A percentile compares a stretch with the other conserved stretches of the same genome.
Evolutionary conservation across 2,797 vertebrate species (phyloP).

Genomic region (Ctenochaetus hawaiiensis): DNA sequence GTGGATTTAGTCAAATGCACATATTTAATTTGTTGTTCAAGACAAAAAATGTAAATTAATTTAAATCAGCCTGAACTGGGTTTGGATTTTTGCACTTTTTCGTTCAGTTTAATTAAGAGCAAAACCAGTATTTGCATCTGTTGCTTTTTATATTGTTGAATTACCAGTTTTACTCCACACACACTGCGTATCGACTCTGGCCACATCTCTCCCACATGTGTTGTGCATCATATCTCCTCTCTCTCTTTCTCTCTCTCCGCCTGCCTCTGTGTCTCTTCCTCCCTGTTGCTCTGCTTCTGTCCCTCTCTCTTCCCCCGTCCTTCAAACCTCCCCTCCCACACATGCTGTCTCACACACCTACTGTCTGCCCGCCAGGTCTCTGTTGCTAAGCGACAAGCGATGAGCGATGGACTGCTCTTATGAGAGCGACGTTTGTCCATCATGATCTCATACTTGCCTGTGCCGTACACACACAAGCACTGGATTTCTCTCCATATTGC

Average conservation of each 20-base stretch:
- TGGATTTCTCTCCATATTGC: slow-evolving; percentile 4
- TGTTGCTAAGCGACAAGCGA: slow-evolving; percentile 88
- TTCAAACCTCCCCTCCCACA: slow-evolving; percentile 69
- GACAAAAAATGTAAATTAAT: slow-evolving; percentile 3
- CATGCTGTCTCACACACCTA: slow-evolving; percentile 83
- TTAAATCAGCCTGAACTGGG: background rate
- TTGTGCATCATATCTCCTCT: slow-evolving; percentile 37
- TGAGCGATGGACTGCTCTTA: slow-evolving; percentile 85
- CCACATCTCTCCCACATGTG: slow-evolving; percentile 36
- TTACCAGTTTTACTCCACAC: slow-evolving; percentile 36
- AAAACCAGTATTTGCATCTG: slow-evolving; percentile 22
- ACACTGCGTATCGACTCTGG: background rate
- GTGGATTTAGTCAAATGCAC: slow-evolving; percentile 10
- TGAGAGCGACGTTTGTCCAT: slow-evolving; percentile 85
- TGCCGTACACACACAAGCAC: slow-evolving; percentile 9
- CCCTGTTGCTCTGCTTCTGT: slow-evolving; percentile 56
- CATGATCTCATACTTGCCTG: slow-evolving; percentile 71
- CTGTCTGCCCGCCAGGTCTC: slow-evolving; percentile 87
- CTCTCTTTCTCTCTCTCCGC: slow-evolving; percentile 35
- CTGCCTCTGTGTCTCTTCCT: slow-evolving; percentile 51
- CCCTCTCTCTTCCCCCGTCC: slow-evolving; percentile 50
- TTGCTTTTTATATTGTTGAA: slow-evolving; percentile 33
- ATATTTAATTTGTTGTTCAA: background rate
- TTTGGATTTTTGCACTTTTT: background rate
- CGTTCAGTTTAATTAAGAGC: background rate